phyloP scores from a whole-genome alignment of 2,888 invertebrate genomes.

The Erynnis tages region DNA sequence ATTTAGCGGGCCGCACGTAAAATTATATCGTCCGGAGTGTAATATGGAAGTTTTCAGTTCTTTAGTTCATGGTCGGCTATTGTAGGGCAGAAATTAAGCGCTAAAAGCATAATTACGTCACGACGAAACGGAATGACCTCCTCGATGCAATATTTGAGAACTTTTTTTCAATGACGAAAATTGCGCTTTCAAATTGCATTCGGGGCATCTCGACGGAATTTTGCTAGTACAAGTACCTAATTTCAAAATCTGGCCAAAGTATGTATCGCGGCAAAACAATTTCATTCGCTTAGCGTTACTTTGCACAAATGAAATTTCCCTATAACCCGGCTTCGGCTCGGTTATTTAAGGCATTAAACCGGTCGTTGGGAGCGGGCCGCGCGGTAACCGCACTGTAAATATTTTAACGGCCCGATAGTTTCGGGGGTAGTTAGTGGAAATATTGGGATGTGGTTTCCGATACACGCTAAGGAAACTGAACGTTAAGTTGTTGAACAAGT shows the following conservation, averaged over 20 bases:
- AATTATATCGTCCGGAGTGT: too few relatives aligned
- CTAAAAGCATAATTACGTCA: too few relatives aligned
- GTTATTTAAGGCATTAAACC: slow-evolving; percentile 42
- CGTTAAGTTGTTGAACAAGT: background rate
- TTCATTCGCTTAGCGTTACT: slow-evolving; percentile 3
- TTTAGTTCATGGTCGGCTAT: too few relatives aligned
- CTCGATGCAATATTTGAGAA: too few relatives aligned
- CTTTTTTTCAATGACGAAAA: too few relatives aligned
- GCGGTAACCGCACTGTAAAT: slow-evolving; percentile 64
- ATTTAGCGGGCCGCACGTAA: background rate
- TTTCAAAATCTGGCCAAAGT: background rate
- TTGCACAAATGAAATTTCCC: slow-evolving; percentile 16
- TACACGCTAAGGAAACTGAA: background rate
- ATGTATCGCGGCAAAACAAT: background rate
- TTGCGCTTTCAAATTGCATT: too few relatives aligned
- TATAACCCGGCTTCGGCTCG: slow-evolving; percentile 18
- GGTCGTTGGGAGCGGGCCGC: slow-evolving; percentile 44
- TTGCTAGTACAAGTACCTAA: too few relatives aligned
- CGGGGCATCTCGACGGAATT: background rate
- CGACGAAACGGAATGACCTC: too few relatives aligned
- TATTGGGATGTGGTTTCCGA: slow-evolving; percentile 37
- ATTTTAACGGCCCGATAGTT: slow-evolving; percentile 57
- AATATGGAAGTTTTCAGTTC: too few relatives aligned
- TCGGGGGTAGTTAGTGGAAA: slow-evolving; percentile 40
- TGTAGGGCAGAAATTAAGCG: too few relatives aligned